These are phyloP conservation scores for Lottia scabra DNA, from an alignment of 2,888 invertebrate genomes.

Conservation along the genomic window DNA sequence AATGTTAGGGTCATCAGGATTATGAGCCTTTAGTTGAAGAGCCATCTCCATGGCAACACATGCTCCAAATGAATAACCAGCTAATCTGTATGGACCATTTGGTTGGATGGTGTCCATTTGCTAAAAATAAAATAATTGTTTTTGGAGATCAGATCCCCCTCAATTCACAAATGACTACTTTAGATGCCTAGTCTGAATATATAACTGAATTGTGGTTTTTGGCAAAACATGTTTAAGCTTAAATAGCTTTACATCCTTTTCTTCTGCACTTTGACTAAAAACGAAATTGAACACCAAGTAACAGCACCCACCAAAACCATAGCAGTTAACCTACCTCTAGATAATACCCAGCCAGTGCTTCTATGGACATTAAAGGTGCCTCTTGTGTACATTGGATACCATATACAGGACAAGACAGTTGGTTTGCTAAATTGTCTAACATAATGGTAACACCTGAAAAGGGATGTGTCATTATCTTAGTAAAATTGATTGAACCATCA, in stretches of 20 bases:
- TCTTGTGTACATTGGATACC: constrained; percentile 89
- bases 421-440: constrained; percentile 79
- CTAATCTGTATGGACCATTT: constrained; percentile 86
- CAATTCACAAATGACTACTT: too few species aligned
- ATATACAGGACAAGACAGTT: constrained; percentile 82
- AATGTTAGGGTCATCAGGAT: constrained; percentile 34
- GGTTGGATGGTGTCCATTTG: constrained; percentile 83
- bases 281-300: too few species aligned
- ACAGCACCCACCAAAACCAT: too few species aligned
- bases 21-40: constrained; percentile 78
- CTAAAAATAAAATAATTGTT: constrained; percentile 50
- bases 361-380: constrained; percentile 81
- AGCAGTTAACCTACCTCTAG: constrained; percentile 63
- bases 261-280: too few species aligned
- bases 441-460: constrained; percentile 73
- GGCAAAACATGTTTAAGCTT: too few species aligned
- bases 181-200: too few species aligned
- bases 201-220: too few species aligned
- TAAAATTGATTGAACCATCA: too few species aligned
- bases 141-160: too few species aligned
- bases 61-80: constrained; percentile 97
- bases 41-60: constrained; percentile 96
- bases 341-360: constrained; percentile 76
- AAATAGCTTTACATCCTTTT: too few species aligned
- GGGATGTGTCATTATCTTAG: too few species aligned